A percentile compares a stretch with the other conserved stretches of the same genome.
Conservation (phyloP, 2,888 invertebrate species). For the Eilema caniola region DNA sequence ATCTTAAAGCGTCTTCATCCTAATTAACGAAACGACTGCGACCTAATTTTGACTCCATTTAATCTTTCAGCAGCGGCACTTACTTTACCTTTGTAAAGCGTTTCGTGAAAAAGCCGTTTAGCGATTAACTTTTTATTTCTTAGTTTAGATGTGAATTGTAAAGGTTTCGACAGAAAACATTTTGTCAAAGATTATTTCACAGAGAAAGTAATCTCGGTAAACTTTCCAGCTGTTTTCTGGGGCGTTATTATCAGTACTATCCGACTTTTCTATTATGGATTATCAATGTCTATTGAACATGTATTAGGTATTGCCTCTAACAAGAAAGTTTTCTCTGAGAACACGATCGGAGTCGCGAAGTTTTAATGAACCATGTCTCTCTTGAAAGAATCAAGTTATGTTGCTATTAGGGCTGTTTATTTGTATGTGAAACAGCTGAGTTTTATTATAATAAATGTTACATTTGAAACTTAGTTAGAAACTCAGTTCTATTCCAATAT, state of each 20-base stretch:
- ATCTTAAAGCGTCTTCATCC: constrained; percentile 11
- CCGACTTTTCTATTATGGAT: constrained; percentile 57
- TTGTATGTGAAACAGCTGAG: constrained; percentile 28
- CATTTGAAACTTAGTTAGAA: constrained; percentile 15
- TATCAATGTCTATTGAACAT: constrained; percentile 69
- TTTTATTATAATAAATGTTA: constrained; percentile 31
- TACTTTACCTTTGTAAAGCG: neutral
- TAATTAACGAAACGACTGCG: constrained; percentile 13
- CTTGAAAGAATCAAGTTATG: constrained; percentile 43
- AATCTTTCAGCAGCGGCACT: constrained; percentile 1
- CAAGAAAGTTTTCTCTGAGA: constrained; percentile 69
- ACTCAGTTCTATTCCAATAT: neutral
- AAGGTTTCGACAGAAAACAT: neutral
- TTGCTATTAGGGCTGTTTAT: constrained; percentile 41
- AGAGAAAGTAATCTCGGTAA: constrained; percentile 1
- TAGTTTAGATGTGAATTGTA: constrained; percentile 4
- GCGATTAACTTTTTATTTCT: neutral
- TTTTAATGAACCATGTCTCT: constrained; percentile 48
- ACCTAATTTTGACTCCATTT: constrained; percentile 21
- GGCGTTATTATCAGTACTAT: constrained; percentile 40
- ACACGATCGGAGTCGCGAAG: constrained; percentile 57
- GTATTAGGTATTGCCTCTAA: constrained; percentile 56
- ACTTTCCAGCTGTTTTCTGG: constrained; percentile 28
- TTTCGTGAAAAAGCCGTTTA: neutral
- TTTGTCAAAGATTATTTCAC: neutral